Percentiles rank a stretch among this genome's conserved stretches.
These are phyloP conservation scores for Achroia grisella DNA, from an alignment of 1,140 invertebrate genomes.

Conservation along the genomic window DNA sequence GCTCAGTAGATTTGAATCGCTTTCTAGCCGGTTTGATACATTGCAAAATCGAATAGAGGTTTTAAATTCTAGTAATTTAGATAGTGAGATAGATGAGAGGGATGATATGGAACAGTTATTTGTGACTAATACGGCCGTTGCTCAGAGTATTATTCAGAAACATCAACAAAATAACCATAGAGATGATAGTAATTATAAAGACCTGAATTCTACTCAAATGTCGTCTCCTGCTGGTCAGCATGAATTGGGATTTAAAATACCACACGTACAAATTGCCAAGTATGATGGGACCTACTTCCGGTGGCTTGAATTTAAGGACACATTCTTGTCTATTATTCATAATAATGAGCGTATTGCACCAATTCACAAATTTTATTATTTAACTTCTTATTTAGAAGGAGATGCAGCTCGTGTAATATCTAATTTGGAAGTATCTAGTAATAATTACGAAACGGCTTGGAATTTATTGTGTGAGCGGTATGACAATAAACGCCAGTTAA, in stretches of 20 bases:
- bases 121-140: conserved; percentile 1
- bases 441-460: conserved; percentile 21
- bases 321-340: not conserved
- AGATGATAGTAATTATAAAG: not conserved
- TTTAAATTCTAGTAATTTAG: conserved; percentile 6
- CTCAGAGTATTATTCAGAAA: conserved; percentile 2
- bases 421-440: conserved; percentile 12
- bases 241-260: not conserved
- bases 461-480: conserved; percentile 18
- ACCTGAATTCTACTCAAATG: not conserved
- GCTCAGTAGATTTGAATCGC: conserved; percentile 6
- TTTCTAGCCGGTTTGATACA: not conserved
- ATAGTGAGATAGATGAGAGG: conserved; percentile 4
- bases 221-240: not conserved
- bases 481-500: conserved; percentile 23
- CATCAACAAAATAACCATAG: not conserved
- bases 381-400: conserved; percentile 14
- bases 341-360: conserved; percentile 9
- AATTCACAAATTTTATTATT: conserved; percentile 16
- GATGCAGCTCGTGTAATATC: no score
- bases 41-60: conserved; percentile 11
- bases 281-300: not conserved
- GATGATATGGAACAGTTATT: conserved; percentile 8
- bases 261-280: not conserved
- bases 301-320: conserved; percentile 2